Evolutionary conservation across 2,888 invertebrate species (phyloP), one percentile per base, ranked within the genome.

Genomic region (Ochropleura plecta): DNA sequence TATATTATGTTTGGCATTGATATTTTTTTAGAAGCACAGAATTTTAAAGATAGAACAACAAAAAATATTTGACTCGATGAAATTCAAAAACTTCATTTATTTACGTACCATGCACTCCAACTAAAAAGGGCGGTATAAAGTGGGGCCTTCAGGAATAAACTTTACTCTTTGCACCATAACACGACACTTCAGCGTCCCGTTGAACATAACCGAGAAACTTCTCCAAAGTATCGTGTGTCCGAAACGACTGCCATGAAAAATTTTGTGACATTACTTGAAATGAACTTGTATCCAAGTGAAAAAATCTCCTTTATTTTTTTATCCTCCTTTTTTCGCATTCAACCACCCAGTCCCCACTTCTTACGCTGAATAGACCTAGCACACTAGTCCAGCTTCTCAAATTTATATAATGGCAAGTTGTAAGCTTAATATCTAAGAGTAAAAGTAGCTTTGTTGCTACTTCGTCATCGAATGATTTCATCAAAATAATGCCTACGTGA

Each of bases 121-220:
- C 81, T 57, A 57, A 82, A 74, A 85, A 65, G 73, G 78, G 44
- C 46, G 30, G 16, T 14, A 69, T 69, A 44, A 70, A 64, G 65
- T 57, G 55, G 16, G 66, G 42, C 73, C 85, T 76, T 42, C 20
- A 73, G 70, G 70, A 85, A 73, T 72, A 82, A 82, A 85, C 73
- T 82, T 85, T 71, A 46, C 73, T 85, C 55, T 73, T 63, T 77
- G n/a, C n/a, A 42, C 51, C 49, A 51, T 69, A 49, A 81, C 73
- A 69, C 59, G 71, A 66, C 20, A 73, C 76, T 62, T 70, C 51
- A 40, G 51, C 12, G 64, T 51, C 70, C 64, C 44, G 55, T 69
- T 64, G 64, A 60, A 44, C 12, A 70, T 64, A 49, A 68, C 44
- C 42, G 46, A 59, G 30, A 65, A 70, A 75, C 40, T 70, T 69